These are phyloP conservation scores for Phacellophora camtschatica DNA, from an alignment of 30 jellyfish, hydroid and myxozoan genomes.

Conservation along the genomic window DNA sequence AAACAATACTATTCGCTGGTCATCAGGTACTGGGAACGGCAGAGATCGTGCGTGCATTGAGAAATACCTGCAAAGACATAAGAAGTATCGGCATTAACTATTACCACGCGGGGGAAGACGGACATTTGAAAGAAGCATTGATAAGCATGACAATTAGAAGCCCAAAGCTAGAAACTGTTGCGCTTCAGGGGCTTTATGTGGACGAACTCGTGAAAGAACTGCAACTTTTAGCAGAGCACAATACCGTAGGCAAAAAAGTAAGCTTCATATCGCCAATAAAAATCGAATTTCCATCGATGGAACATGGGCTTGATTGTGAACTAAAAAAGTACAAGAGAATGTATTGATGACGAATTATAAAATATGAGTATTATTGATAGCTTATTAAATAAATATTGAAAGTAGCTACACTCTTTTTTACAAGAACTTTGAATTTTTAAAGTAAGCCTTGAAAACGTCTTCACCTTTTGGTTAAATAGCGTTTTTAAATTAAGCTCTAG, in stretches of 20 bases:
- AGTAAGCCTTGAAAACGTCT: too few relatives aligned
- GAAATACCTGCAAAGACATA: neutral
- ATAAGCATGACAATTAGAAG: neutral
- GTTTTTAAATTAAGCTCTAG: too few relatives aligned
- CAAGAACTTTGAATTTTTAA: too few relatives aligned
- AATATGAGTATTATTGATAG: neutral
- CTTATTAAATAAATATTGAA: neutral
- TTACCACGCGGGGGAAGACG: conserved; percentile 40
- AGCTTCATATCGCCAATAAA: neutral
- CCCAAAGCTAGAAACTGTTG: conserved; percentile 2
- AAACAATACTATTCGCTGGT: conserved; percentile 21
- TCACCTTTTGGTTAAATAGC: too few relatives aligned
- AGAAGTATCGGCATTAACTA: conserved; percentile 13
- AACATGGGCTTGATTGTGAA: neutral
- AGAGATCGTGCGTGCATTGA: neutral
- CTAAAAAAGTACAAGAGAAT: neutral
- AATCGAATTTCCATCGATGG: conserved; percentile 9
- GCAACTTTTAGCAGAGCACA: neutral
- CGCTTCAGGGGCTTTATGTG: conserved; percentile 1
- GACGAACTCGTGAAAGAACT: neutral
- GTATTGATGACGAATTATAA: neutral
- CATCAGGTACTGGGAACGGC: conserved; percentile 35
- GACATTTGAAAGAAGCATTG: conserved; percentile 1
- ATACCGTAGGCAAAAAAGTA: neutral
- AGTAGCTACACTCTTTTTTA: too few relatives aligned